Evolutionary conservation across 2,888 invertebrate species (phyloP).

Genomic region (Hipparchia sbordonii): DNA sequence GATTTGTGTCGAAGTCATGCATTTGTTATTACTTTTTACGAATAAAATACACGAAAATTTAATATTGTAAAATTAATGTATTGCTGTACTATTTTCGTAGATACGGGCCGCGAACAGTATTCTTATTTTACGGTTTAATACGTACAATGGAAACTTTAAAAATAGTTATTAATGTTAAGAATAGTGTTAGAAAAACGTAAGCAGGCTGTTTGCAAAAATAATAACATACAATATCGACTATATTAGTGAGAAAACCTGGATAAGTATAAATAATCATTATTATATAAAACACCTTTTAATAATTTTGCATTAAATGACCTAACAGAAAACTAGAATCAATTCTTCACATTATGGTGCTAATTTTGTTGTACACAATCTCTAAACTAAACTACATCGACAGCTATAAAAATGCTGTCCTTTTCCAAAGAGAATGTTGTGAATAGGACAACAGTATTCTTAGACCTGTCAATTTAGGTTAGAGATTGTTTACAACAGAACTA

Average conservation of each 20-base stretch:
- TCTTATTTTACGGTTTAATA: no score
- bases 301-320: conserved; percentile 19
- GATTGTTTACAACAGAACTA: no score
- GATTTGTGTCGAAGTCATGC: no score
- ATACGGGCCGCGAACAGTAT: neutral
- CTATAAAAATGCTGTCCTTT: no score
- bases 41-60: conserved; percentile 3
- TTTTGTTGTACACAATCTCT: no score
- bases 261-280: conserved; percentile 20
- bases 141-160: neutral
- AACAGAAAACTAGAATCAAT: conserved; percentile 26
- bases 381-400: no score
- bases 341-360: neutral
- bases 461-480: no score
- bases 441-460: no score
- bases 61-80: neutral
- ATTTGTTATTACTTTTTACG: neutral
- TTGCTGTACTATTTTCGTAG: neutral
- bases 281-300: conserved; percentile 20
- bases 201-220: neutral
- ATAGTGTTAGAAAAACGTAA: neutral
- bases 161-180: neutral
- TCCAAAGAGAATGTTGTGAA: no score
- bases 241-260: conserved; percentile 23
- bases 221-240: conserved; percentile 17